Base-by-base conservation (phyloP, 1,140 invertebrate genomes). In the Trachymyrmex septentrionalis region DNA sequence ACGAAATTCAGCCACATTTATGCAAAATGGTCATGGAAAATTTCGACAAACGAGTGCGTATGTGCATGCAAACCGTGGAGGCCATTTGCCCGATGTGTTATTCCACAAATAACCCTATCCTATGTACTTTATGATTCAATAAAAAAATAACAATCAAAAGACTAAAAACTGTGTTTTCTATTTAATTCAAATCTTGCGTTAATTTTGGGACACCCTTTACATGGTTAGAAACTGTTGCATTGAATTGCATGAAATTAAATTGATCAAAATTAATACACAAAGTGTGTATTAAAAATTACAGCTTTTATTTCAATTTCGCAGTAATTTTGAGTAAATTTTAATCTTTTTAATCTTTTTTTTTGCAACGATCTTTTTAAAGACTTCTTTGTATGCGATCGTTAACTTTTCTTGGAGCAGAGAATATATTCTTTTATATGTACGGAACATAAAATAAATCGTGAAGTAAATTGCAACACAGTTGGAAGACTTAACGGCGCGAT, bases 401-500 rank as follows among this genome's bases (percentile, higher is more conserved):
- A 44, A 44, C 3, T 38, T 38, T 9, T 9, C 34, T 24, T 24
- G 21, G 9, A 19, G 2, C 21, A 19, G 6, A 30, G 34, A 76
- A 61, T 38, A 19, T 24, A 48, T 69, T 81, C 9, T 55, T 24
- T 44, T 44, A 10, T 44, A 44, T 48, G 9, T 44, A 7, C 3
- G 5, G 19, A 27, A 24, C 44, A 44, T 16, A 71, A 44, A 44
- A 61, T 38, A 44, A 71, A 71, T 14, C 21, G 59, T 1, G 2
- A 44, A 71, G 38, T 50, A 50, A 82, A 72, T 72, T 72, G 34
- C 53, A 30, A 59, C n/a, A 27, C 53, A 73, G 9, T 30, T 48
- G 44, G n/a, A 73, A 34, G 34, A 57, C 69, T 61, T 63, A 84
- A 84, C 80, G 69, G 24, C 30, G 27, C 24, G 24, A 84, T 30